Conservation (phyloP, 2,888 invertebrate species). For the Eurois occulta region DNA sequence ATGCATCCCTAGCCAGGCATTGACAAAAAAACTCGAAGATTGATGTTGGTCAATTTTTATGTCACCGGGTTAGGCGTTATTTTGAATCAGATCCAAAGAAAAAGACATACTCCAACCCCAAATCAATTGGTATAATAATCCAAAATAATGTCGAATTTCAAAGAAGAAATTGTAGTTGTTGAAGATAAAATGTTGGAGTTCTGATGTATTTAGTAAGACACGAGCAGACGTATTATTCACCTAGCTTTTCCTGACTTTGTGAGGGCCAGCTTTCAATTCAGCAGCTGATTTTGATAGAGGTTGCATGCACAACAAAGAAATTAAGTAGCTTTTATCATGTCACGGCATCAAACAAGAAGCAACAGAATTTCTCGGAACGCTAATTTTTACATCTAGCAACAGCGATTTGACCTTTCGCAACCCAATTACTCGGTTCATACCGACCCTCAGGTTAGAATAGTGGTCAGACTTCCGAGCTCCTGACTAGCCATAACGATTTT, state of each 20-base stretch:
- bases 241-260: neutral
- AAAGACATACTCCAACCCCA: neutral
- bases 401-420: neutral
- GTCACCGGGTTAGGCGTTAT: too few relatives aligned
- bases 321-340: neutral
- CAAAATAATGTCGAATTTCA: neutral
- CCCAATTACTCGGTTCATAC: conserved; percentile 2
- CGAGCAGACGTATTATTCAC: neutral
- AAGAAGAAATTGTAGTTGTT: neutral
- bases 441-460: conserved; percentile 11
- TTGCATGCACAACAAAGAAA: neutral
- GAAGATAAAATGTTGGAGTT: neutral
- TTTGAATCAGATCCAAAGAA: neutral
- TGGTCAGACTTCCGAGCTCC: conserved; percentile 8
- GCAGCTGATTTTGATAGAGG: neutral
- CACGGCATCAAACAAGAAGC: neutral
- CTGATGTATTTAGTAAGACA: neutral
- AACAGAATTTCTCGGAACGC: neutral
- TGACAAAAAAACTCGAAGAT: neutral
- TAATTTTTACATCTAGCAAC: neutral
- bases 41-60: too few relatives aligned
- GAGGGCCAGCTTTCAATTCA: neutral
- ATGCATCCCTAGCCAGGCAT: neutral
- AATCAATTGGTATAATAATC: neutral
- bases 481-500: conserved; percentile 12